Base-by-base conservation (phyloP, 2,797 vertebrate genomes). In the Rhinoraja longicauda region DNA sequence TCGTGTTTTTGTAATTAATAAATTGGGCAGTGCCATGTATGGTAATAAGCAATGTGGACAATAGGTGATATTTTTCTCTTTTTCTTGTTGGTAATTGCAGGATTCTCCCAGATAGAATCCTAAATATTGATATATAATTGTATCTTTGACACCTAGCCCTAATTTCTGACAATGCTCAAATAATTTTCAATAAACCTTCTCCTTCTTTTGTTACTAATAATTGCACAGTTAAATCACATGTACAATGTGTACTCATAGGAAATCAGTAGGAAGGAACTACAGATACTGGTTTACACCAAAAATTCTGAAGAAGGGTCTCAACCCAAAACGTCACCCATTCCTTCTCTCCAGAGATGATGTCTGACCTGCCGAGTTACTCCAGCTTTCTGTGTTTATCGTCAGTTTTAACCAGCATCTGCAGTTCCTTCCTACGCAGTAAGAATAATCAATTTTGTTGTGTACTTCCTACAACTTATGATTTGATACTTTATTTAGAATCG, bases 101-200 rank as follows among this genome's bases (percentile, higher is more conserved):
- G 67, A 19, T 88, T 36, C 17, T 86, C 82, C 57, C 82, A 64
- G 62, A 67, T 36, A 62, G 84, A 36, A 29, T 36, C n/a, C 17
- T 36, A 67, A 88, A 88, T 15, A 21, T 88, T 67, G n/a, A n/a
- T 36, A 67, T 67, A n/a, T 88, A 84, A 88, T 67, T 88, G 67
- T 36, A 32, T 84, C 84, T 67, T 67, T 88, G 62, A 32, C 67
- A 88, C 62, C 62, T 64, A 67, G 84, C n/a, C 84, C 17, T 67
- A 88, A 88, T 73, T 73, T 92, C 90, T 75, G 67, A 92, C 24
- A 73, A 92, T n/a, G 39, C 45, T 92, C 70, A 92, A 75, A 70
- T 92, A 53, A 92, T 73, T 75, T 75, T 75, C 39, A 57, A 53
- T 72, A 92, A 75, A 26, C 36, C 24, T 92, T 45, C 72, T 72